Evolutionary conservation across 2,888 invertebrate genomes (phyloP), one percentile per base, ranked within the genome.

Genomic region (Drosophila siamana): DNA sequence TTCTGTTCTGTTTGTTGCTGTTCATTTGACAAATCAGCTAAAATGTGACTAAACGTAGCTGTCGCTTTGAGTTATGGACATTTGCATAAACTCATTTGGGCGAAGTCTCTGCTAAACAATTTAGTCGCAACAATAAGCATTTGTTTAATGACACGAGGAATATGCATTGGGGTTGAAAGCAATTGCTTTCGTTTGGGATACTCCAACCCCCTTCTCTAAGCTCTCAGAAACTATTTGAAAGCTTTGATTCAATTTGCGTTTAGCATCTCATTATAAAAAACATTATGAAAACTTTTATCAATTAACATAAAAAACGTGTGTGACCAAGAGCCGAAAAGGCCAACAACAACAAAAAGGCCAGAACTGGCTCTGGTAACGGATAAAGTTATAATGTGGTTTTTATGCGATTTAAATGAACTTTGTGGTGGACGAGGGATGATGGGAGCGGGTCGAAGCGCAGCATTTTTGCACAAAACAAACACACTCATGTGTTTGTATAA

Each of bases 351-450:
- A 67, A 48, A 50, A 74, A 70, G 41, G 52, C 30, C 59, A 75
- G 40, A 76, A 70, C 70, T 57, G 55, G 59, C 66, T 74, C 22
- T 56, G 30, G 11, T 55, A 67, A 54, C 52, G 51, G 26, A 52
- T 43, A 54, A 57, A 36, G 13, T 72, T 67, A 36, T 76, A 65
- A 56, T 77, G 71, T 74, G 71, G 13, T 63, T 86, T 83, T 82
- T 78, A 78, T 86, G 86, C 54, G 86, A 82, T 66, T 81, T 78
- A 69, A 85, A 80, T 83, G 63, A 78, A 83, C 56, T 55, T 47
- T 51, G 60, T n/a, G 16, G 19, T 6, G 6, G 13, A 9, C 11
- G 5, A 15, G 13, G 36, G 15, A 40, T 4, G n/a, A 4, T 28
- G n/a, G 16, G 28, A 28, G 36, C 19, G 46, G 26, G 4, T 1